Conservation (phyloP, 2,888 invertebrate genomes). For the Lasiommata megera region DNA sequence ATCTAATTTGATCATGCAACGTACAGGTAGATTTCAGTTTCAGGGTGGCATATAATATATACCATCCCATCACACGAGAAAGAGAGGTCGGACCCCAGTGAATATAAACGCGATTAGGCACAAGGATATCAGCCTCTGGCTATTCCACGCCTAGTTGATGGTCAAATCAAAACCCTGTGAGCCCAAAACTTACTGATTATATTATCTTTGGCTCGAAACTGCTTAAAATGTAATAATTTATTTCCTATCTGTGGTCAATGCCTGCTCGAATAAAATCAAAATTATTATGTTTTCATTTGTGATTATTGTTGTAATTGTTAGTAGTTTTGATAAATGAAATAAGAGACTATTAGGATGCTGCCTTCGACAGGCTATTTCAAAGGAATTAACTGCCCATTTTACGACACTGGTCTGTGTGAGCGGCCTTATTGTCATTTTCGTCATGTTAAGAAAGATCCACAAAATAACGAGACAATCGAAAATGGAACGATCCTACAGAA, state of each 20-base stretch:
- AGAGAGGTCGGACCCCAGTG: no score
- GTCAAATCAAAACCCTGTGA: no score
- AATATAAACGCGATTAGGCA: no score
- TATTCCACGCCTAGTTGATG: no score
- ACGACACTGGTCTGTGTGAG: slow-evolving; percentile 88
- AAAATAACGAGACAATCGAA: slow-evolving; percentile 66
- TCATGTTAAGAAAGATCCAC: slow-evolving; percentile 88
- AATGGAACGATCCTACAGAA: slow-evolving; percentile 79
- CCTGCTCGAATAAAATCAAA: neutral
- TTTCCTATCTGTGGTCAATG: neutral
- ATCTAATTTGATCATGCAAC: no score
- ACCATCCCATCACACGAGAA: no score
- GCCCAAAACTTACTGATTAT: no score
- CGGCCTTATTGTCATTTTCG: slow-evolving; percentile 96
- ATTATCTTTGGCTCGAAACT: no score
- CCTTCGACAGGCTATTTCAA: slow-evolving; percentile 95
- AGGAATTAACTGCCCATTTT: slow-evolving; percentile 92
- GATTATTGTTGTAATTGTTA: neutral
- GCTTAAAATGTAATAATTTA: no score
- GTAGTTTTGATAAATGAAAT: slow-evolving; percentile 27
- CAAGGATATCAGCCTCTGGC: no score
- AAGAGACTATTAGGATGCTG: slow-evolving; percentile 83
- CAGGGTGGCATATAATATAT: no score
- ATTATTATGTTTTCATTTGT: slow-evolving; percentile 24
- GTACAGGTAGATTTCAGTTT: no score